Percentiles rank a stretch among this genome's conserved stretches.
phyloP scores from a whole-genome alignment of 2,888 invertebrate species.

The Parthenolecanium corni region DNA sequence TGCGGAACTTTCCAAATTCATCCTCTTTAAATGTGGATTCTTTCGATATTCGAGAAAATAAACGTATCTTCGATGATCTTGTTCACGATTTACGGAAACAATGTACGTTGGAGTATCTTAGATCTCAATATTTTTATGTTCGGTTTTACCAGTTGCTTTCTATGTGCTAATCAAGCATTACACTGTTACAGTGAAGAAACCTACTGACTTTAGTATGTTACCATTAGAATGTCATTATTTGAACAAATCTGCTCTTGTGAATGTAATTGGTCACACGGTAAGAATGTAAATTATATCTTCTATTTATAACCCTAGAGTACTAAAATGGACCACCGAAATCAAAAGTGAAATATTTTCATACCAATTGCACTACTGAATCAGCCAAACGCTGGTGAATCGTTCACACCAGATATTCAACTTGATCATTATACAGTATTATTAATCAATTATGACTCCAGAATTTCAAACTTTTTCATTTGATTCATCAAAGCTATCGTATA shows the following conservation, averaged over 20 bases:
- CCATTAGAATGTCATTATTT: conserved; percentile 94
- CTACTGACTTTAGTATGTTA: conserved; percentile 68
- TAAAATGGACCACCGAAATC: too few relatives aligned
- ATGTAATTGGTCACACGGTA: conserved; percentile 54
- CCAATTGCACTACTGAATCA: too few relatives aligned
- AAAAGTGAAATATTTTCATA: too few relatives aligned
- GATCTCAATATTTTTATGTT: too few relatives aligned
- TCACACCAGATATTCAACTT: too few relatives aligned
- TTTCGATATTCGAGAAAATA: conserved; percentile 76
- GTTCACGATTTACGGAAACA: conserved; percentile 71
- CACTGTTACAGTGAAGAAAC: conserved; percentile 51
- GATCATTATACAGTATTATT: too few relatives aligned
- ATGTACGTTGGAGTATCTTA: conserved; percentile 34
- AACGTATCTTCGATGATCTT: conserved; percentile 80
- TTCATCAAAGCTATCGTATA: too few relatives aligned
- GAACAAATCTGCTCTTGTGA: conserved; percentile 80
- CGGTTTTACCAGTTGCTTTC: neutral
- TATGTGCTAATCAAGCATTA: too few relatives aligned
- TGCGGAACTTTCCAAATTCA: conserved; percentile 82
- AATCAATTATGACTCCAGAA: too few relatives aligned
- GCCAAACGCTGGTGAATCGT: too few relatives aligned
- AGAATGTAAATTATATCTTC: conserved; percentile 25
- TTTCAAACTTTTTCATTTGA: too few relatives aligned
- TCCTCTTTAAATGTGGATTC: conserved; percentile 79
- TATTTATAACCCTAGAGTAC: too few relatives aligned